Evolutionary conservation across 2,797 vertebrate species (phyloP).

Genomic region (Eidolon dupreanum): DNA sequence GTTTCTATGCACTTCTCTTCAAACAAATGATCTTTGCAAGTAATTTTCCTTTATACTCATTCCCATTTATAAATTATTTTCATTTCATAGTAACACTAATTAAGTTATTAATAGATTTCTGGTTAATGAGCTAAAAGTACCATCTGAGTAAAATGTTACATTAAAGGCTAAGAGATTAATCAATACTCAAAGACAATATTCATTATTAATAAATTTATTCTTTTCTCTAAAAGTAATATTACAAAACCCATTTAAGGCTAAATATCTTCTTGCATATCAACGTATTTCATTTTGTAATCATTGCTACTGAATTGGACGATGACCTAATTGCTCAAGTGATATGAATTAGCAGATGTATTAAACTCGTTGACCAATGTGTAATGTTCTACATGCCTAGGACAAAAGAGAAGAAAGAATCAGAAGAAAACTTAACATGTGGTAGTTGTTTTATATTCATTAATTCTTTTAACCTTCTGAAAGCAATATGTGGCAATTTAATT

Average conservation of each 20-base stretch:
- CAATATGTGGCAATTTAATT: background rate
- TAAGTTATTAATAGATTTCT: conserved; percentile 33
- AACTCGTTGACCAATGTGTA: background rate
- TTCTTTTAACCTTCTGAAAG: background rate
- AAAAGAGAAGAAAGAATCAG: background rate
- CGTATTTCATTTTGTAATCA: background rate
- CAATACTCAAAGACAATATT: background rate
- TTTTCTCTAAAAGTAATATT: background rate
- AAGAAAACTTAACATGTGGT: background rate
- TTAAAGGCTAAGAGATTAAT: background rate
- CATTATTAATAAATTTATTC: background rate
- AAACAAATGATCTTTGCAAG: conserved; percentile 52
- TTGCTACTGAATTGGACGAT: background rate
- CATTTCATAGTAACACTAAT: conserved; percentile 45
- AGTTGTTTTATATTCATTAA: background rate
- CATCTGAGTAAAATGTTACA: background rate
- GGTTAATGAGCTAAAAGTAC: background rate
- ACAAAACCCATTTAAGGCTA: background rate
- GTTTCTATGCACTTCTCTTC: conserved; percentile 2
- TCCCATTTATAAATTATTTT: conserved; percentile 34
- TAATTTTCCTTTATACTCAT: conserved; percentile 37
- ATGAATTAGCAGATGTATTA: background rate
- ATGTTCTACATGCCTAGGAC: background rate
- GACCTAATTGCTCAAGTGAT: background rate
- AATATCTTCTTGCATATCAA: background rate